Evolutionary conservation across 2,888 invertebrate species (phyloP).

Genomic region (Hartigia nigra): DNA sequence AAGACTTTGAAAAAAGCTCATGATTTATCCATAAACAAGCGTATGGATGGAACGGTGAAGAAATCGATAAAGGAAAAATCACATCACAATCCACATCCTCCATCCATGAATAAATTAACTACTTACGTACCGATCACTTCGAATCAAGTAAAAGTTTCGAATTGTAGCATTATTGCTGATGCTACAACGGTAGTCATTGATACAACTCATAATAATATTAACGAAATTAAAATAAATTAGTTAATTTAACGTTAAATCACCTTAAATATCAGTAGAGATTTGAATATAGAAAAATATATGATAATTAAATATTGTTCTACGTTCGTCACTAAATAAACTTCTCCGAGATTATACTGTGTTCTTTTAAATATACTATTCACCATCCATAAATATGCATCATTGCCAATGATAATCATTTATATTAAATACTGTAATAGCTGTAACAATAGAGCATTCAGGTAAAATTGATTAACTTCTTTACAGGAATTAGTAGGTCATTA

Average conservation of each 20-base stretch:
- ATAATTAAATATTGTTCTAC: neutral
- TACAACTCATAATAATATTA: neutral
- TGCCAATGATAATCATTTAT: neutral
- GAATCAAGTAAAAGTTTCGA: neutral
- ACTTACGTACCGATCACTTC: neutral
- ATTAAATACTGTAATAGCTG: neutral
- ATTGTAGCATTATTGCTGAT: neutral
- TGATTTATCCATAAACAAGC: neutral
- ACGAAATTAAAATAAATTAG: neutral
- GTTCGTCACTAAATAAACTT: neutral
- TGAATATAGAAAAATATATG: neutral
- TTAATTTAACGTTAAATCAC: neutral
- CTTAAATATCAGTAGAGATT: neutral
- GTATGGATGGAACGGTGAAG: neutral
- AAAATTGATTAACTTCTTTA: neutral
- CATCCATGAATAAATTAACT: neutral
- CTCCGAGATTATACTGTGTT: neutral
- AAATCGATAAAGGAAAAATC: neutral
- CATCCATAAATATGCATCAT: neutral
- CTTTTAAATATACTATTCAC: neutral
- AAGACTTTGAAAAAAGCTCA: neutral
- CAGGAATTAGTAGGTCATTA: neutral
- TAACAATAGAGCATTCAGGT: neutral
- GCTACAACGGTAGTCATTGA: neutral
- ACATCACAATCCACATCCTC: neutral